Conservation (phyloP, 1,140 invertebrate genomes). For the Chelonus insularis region DNA sequence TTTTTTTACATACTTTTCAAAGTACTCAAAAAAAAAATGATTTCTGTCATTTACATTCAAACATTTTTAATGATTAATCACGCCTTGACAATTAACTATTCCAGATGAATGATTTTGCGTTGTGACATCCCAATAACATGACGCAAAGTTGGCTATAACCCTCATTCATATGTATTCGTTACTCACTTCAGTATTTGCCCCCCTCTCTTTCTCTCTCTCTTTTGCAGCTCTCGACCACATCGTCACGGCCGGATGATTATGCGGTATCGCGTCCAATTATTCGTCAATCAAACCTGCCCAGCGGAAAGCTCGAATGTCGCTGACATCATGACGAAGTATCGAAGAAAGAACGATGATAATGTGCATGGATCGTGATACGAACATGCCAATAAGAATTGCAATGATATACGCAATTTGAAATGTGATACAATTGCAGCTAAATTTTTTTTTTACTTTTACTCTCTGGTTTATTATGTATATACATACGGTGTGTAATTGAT, state of each 20-base stretch:
- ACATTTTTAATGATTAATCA: background rate
- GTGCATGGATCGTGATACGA: background rate
- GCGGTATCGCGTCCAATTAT: conserved; percentile 30
- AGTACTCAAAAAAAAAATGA: no score
- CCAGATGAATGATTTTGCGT: background rate
- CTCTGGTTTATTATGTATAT: no score
- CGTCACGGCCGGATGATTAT: conserved; percentile 29
- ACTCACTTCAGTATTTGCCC: background rate
- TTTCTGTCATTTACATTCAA: no score
- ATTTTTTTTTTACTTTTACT: no score
- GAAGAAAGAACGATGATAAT: conserved; percentile 5
- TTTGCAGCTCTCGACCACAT: background rate
- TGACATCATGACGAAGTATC: conserved; percentile 2
- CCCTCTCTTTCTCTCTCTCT: background rate
- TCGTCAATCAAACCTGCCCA: conserved; percentile 30
- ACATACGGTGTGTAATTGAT: no score
- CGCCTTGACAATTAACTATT: background rate
- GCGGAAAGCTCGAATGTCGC: conserved; percentile 14
- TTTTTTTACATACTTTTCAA: no score
- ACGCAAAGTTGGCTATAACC: background rate
- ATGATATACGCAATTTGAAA: background rate
- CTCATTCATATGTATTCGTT: background rate
- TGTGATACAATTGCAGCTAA: background rate
- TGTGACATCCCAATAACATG: background rate
- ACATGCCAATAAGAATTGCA: background rate